Evolutionary conservation across 2,888 invertebrate species (phyloP).

Genomic region (Petrolisthes cinctipes): DNA sequence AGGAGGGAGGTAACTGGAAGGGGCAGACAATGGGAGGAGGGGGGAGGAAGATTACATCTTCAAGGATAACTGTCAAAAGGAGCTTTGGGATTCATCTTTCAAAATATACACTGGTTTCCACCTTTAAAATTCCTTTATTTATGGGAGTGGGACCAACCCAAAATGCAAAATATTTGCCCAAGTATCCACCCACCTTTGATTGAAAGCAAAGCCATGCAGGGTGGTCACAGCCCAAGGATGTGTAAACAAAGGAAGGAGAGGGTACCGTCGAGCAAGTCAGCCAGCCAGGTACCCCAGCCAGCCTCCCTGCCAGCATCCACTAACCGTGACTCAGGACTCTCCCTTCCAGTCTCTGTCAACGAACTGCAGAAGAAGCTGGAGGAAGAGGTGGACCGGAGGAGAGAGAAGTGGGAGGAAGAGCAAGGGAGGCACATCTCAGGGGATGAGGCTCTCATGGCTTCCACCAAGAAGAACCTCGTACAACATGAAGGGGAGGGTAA

Average conservation of each 20-base stretch:
- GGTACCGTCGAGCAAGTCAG: conserved; percentile 44
- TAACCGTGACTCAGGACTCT: conserved; percentile 65
- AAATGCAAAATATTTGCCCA: too few relatives aligned
- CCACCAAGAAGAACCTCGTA: conserved; percentile 42
- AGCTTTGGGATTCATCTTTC: too few relatives aligned
- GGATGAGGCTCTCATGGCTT: conserved; percentile 60
- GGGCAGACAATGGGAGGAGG: background rate
- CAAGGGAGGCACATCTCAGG: conserved; percentile 60
- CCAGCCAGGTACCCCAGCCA: conserved; percentile 25
- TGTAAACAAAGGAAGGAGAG: conserved; percentile 5
- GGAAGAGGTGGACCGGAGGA: conserved; percentile 65
- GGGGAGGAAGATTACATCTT: background rate
- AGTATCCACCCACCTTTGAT: too few relatives aligned
- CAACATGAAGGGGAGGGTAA: conserved; percentile 46
- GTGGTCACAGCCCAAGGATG: conserved; percentile 29
- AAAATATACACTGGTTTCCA: too few relatives aligned
- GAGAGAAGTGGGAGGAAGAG: conserved; percentile 64
- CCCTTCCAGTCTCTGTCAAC: conserved; percentile 66
- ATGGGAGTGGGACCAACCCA: too few relatives aligned
- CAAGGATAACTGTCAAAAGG: too few relatives aligned
- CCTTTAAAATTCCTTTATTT: too few relatives aligned
- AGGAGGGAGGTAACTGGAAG: background rate
- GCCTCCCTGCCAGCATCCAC: conserved; percentile 39
- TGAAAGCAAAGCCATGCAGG: conserved; percentile 55
- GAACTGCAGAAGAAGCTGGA: conserved; percentile 65